phyloP scores from a whole-genome alignment of 2,797 vertebrate species.

The Micropoecilia bifurca region DNA sequence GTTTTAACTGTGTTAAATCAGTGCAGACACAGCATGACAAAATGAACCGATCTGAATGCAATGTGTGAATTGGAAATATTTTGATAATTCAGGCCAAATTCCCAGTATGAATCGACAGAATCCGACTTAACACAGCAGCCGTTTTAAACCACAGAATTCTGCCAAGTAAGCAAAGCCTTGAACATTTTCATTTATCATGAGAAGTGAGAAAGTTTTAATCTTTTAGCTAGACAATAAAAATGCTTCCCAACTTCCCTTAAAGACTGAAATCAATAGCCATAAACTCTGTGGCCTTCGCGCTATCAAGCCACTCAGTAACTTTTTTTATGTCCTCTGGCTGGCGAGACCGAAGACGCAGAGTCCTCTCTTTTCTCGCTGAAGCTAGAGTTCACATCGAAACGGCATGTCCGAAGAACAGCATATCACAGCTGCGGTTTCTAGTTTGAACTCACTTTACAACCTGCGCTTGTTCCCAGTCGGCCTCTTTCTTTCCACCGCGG shows the following conservation, averaged over 20 bases:
- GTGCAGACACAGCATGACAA: not conserved
- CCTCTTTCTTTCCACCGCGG: not conserved
- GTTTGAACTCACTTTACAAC: constrained; percentile 31
- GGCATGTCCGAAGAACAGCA: constrained; percentile 19
- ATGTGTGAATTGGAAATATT: not conserved
- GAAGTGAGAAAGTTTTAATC: not conserved
- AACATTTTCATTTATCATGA: not conserved
- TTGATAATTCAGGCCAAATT: not conserved
- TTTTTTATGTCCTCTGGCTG: constrained; percentile 1
- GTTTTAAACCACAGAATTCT: not conserved
- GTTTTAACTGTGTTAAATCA: not conserved
- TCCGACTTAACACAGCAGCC: not conserved
- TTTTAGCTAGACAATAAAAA: constrained; percentile 4
- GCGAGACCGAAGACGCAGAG: not conserved
- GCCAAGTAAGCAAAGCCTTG: not conserved
- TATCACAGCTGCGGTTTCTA: constrained; percentile 22
- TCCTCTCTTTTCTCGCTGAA: constrained; percentile 3
- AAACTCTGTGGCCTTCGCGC: constrained; percentile 11
- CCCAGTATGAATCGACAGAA: not conserved
- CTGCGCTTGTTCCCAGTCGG: not conserved
- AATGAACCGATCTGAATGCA: not conserved
- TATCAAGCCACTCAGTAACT: not conserved
- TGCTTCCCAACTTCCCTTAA: not conserved
- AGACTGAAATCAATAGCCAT: constrained; percentile 19
- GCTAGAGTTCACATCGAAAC: constrained; percentile 11